Evolutionary conservation across 2,797 vertebrate genomes (phyloP).

Genomic region (Danio albolineatus): DNA sequence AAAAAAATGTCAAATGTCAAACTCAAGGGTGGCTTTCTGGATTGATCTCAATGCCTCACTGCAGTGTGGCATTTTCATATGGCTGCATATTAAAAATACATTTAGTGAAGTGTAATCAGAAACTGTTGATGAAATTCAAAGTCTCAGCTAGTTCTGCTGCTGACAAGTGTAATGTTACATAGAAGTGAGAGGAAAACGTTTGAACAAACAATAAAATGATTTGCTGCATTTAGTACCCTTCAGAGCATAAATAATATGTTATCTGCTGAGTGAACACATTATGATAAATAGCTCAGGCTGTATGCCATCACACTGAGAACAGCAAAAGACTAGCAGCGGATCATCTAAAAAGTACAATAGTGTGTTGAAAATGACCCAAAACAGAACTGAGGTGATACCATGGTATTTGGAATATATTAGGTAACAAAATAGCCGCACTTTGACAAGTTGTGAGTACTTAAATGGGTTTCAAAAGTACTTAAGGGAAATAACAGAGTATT

Average conservation of each 20-base stretch:
- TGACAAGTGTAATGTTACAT: background rate
- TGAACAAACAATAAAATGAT: constrained; percentile 30
- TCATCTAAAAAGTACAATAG: background rate
- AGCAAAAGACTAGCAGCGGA: background rate
- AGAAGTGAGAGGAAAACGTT: background rate
- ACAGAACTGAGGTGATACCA: background rate
- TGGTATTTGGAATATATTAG: background rate
- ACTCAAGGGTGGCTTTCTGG: background rate
- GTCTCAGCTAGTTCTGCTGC: constrained; percentile 10
- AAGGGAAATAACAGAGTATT: background rate
- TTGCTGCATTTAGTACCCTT: constrained; percentile 26
- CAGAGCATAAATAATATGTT: constrained; percentile 36
- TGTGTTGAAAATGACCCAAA: background rate
- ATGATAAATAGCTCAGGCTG: constrained; percentile 28
- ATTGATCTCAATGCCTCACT: background rate
- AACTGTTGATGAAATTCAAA: background rate
- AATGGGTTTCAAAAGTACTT: background rate
- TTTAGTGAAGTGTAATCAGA: constrained; percentile 6
- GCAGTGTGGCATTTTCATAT: background rate
- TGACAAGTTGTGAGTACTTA: background rate
- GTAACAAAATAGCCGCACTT: background rate
- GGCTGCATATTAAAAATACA: background rate
- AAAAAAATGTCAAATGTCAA: background rate
- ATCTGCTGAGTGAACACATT: constrained; percentile 38
- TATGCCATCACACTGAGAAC: background rate